A percentile compares a stretch with the other conserved stretches of the same genome.
phyloP scores from a whole-genome alignment of 2,888 invertebrate genomes.

The Anoplius nigerrimus region DNA sequence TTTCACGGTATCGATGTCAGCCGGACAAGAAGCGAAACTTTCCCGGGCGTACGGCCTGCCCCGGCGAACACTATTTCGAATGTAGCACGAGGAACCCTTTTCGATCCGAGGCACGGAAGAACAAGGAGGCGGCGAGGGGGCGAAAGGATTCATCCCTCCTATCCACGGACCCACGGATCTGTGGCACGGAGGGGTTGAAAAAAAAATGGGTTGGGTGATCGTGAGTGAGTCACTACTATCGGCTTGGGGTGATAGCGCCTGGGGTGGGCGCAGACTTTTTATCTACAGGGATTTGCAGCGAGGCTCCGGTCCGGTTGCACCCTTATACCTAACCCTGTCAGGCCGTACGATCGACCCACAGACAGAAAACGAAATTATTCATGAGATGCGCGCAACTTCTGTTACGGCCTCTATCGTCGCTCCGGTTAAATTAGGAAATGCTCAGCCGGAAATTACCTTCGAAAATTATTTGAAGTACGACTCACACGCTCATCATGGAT shows the following conservation, averaged over 20 bases:
- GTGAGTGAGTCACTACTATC: conserved; percentile 71
- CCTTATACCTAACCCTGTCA: conserved; percentile 55
- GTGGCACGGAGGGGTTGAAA: conserved; percentile 57
- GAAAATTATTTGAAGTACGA: neutral
- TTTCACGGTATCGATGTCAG: too few relatives aligned
- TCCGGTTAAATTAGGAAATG: conserved; percentile 35
- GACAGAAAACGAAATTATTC: conserved; percentile 59
- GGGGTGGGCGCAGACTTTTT: conserved; percentile 67
- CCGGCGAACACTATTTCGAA: too few relatives aligned
- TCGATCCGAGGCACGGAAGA: conserved; percentile 59
- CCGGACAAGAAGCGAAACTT: too few relatives aligned
- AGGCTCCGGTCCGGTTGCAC: conserved; percentile 68
- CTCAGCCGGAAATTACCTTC: conserved; percentile 1
- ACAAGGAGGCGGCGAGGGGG: conserved; percentile 44
- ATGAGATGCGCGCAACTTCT: conserved; percentile 68
- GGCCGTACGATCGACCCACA: conserved; percentile 26
- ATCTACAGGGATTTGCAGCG: conserved; percentile 71
- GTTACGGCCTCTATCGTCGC: conserved; percentile 38
- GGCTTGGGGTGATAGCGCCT: conserved; percentile 64
- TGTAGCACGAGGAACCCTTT: conserved; percentile 44
- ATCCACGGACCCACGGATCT: conserved; percentile 54
- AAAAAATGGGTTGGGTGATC: conserved; percentile 71
- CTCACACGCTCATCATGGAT: too few relatives aligned
- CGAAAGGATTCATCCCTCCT: conserved; percentile 61
- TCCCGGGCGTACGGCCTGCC: too few relatives aligned